Conservation (phyloP, 2,888 invertebrate genomes). For the Megamerina dolium region DNA sequence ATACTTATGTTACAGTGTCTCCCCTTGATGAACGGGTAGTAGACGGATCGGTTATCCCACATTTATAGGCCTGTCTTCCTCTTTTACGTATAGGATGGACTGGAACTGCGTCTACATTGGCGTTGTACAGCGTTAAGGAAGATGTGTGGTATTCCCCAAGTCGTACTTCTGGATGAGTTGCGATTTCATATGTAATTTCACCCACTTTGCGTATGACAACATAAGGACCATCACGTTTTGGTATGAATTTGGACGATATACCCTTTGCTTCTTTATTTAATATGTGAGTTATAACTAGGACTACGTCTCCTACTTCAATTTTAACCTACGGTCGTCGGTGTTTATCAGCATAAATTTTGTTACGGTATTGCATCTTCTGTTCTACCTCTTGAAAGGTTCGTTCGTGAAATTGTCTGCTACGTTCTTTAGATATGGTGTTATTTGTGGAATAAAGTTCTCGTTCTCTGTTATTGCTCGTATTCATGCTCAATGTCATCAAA, state of each 20-base stretch:
- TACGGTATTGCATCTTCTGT: no score
- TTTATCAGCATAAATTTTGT: neutral
- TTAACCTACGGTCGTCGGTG: neutral
- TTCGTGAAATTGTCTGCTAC: neutral
- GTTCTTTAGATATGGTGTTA: slow-evolving; percentile 2
- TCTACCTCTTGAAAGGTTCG: neutral
- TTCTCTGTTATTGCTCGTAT: slow-evolving; percentile 21
- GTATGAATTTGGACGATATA: no score
- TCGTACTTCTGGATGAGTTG: slow-evolving; percentile 1
- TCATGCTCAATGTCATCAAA: slow-evolving; percentile 32
- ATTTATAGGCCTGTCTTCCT: no score
- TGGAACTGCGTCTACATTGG: slow-evolving; percentile 5
- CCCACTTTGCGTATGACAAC: no score
- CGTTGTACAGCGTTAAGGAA: slow-evolving; percentile 2
- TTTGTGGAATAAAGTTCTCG: slow-evolving; percentile 1
- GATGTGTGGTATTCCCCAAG: slow-evolving; percentile 10
- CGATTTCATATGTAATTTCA: slow-evolving; percentile 14
- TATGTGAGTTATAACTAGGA: slow-evolving; percentile 22
- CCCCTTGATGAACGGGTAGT: no score
- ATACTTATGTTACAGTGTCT: no score
- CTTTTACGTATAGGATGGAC: slow-evolving; percentile 14
- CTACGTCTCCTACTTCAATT: slow-evolving; percentile 16
- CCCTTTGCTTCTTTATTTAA: slow-evolving; percentile 21
- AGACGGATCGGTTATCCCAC: no score
- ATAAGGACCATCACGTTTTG: no score